Conservation (phyloP, 2,797 vertebrate species). For the Pelobates cultripes region DNA sequence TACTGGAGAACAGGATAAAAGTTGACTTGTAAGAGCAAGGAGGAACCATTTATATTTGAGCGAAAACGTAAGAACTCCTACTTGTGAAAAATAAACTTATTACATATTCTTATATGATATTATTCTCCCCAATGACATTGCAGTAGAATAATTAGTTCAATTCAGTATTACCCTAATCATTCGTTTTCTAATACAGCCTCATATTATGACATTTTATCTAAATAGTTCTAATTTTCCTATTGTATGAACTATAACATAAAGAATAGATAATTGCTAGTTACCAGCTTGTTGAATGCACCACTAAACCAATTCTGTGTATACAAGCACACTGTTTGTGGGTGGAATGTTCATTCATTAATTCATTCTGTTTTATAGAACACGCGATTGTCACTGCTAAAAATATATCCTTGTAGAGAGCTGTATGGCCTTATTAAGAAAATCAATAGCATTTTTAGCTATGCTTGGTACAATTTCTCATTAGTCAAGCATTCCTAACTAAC, state of each 20-base stretch:
- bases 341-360: constrained; percentile 42
- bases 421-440: constrained; percentile 23
- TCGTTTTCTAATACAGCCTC: too few relatives aligned
- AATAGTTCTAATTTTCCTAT: constrained; percentile 65
- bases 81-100: too few relatives aligned
- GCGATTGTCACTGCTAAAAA: constrained; percentile 44
- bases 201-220: too few relatives aligned
- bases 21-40: too few relatives aligned
- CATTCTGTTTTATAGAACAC: constrained; percentile 41
- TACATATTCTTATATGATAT: too few relatives aligned
- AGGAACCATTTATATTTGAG: too few relatives aligned
- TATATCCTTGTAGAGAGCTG: constrained; percentile 6
- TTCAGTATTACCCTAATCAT: too few relatives aligned
- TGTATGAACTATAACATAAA: constrained; percentile 57
- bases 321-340: constrained; percentile 30
- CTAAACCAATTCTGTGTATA: constrained; percentile 23
- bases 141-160: too few relatives aligned
- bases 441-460: constrained; percentile 28
- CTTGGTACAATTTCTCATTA: constrained; percentile 13
- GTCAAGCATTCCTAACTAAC: background rate
- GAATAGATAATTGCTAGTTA: constrained; percentile 71
- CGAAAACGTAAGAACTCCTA: too few relatives aligned
- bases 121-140: too few relatives aligned
- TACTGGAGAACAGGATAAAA: too few relatives aligned
- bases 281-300: constrained; percentile 43